Evolutionary conservation across 2,113 vertebrate genomes (phyloP).

Genomic region (Gila orcuttii): DNA sequence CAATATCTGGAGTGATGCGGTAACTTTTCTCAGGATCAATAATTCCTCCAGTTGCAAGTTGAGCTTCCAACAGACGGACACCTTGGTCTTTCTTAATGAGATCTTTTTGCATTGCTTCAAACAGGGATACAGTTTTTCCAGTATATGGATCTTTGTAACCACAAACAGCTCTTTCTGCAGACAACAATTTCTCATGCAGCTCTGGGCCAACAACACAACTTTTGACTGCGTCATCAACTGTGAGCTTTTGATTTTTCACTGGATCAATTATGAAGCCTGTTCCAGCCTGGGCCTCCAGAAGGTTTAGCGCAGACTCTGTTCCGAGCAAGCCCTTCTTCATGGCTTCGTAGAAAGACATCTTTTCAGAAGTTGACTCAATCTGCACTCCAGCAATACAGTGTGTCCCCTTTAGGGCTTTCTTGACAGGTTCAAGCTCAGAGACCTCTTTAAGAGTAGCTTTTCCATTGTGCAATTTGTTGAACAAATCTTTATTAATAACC

Average conservation of each 20-base stretch:
- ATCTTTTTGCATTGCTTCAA: conserved; percentile 90
- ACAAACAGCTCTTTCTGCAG: conserved; percentile 87
- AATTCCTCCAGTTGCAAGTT: conserved; percentile 89
- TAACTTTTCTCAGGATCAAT: conserved; percentile 90
- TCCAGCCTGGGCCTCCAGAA: conserved; percentile 93
- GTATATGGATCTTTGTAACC: conserved; percentile 94
- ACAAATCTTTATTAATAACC: conserved; percentile 84
- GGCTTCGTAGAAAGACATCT: conserved; percentile 85
- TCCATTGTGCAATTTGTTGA: conserved; percentile 86
- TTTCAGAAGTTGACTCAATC: conserved; percentile 85
- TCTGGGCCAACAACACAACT: conserved; percentile 89
- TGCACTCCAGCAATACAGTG: conserved; percentile 83
- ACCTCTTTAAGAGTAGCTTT: conserved; percentile 82
- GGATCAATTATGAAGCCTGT: conserved; percentile 87
- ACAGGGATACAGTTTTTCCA: conserved; percentile 85
- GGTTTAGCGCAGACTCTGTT: conserved; percentile 75
- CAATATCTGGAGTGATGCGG: conserved; percentile 84
- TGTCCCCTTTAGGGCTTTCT: conserved; percentile 81
- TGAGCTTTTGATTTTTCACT: conserved; percentile 76
- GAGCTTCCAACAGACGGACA: conserved; percentile 86
- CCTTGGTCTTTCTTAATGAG: conserved; percentile 86
- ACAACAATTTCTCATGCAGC: conserved; percentile 90
- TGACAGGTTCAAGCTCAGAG: conserved; percentile 79
- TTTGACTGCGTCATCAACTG: conserved; percentile 86
- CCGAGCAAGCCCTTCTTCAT: conserved; percentile 85